Conservation (phyloP, 2,113 vertebrate genomes). For the Saimiri boliviensis region DNA sequence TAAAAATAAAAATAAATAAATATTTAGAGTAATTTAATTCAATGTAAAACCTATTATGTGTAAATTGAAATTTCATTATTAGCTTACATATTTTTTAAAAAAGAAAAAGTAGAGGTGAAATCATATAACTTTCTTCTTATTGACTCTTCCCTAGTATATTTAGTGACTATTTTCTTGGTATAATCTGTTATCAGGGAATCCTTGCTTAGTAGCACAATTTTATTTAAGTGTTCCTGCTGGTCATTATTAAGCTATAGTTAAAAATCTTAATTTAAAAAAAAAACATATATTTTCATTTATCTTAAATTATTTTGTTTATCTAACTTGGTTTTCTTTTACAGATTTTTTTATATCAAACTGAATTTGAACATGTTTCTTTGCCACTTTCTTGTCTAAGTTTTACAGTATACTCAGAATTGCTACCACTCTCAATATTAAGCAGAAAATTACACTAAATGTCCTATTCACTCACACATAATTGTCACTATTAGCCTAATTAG, state of each 20-base stretch:
- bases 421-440: background rate
- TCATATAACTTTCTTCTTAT: background rate
- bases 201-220: background rate
- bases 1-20: background rate
- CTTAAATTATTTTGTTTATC: background rate
- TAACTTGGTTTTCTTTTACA: slow-evolving; percentile 5
- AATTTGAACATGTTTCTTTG: background rate
- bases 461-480: background rate
- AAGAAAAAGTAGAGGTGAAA: background rate
- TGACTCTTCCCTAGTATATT: background rate
- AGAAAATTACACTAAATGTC: slow-evolving; percentile 29
- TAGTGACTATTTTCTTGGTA: background rate
- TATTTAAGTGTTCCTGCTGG: background rate
- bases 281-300: slow-evolving; percentile 12
- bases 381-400: background rate
- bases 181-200: background rate
- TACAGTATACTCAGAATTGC: background rate
- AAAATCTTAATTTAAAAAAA: background rate
- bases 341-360: background rate
- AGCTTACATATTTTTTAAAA: background rate
- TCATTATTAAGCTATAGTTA: background rate
- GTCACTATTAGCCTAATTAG: background rate
- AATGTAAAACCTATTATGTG: background rate
- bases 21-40: background rate
- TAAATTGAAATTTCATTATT: background rate